A percentile compares a stretch with the other conserved stretches of the same genome.
Conservation (phyloP, 2,797 vertebrate species). For the Sternarchorhynchus goeldii region DNA sequence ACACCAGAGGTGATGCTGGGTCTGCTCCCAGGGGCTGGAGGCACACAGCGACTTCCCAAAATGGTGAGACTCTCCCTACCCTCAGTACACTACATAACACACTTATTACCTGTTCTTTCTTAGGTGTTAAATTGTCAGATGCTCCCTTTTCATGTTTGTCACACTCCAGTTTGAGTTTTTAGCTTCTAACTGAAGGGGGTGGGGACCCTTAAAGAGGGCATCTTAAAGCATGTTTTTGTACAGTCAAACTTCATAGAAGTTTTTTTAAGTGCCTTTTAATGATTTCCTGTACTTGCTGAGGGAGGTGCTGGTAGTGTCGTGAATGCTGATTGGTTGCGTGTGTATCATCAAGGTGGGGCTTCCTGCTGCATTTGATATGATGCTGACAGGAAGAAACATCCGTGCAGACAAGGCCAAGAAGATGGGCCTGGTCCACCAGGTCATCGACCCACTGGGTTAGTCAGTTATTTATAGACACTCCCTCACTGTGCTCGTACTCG, state of each 20-base stretch:
- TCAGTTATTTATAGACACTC: background rate
- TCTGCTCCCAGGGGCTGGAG: conserved; percentile 84
- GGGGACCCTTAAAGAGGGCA: too few relatives aligned
- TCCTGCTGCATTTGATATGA: conserved; percentile 83
- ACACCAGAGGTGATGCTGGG: conserved; percentile 82
- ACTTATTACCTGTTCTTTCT: too few relatives aligned
- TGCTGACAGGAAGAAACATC: conserved; percentile 86
- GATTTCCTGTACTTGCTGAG: too few relatives aligned
- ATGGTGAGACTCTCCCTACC: conserved; percentile 70
- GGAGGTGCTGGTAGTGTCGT: background rate
- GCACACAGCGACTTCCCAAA: conserved; percentile 84
- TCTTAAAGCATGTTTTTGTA: too few relatives aligned
- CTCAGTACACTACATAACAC: background rate
- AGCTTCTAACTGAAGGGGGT: too few relatives aligned
- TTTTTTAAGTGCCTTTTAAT: background rate
- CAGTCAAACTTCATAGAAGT: background rate
- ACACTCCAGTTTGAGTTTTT: background rate
- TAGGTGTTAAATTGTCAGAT: too few relatives aligned
- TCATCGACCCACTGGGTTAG: conserved; percentile 85
- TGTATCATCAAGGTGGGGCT: conserved; percentile 75
- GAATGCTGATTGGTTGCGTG: conserved; percentile 48
- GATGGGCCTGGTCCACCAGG: conserved; percentile 83
- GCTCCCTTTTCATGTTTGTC: background rate
- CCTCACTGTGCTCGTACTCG: too few relatives aligned
- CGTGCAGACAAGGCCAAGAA: conserved; percentile 82